Conservation (phyloP, 2,888 invertebrate genomes). For the Caenorhabditis angaria region DNA sequence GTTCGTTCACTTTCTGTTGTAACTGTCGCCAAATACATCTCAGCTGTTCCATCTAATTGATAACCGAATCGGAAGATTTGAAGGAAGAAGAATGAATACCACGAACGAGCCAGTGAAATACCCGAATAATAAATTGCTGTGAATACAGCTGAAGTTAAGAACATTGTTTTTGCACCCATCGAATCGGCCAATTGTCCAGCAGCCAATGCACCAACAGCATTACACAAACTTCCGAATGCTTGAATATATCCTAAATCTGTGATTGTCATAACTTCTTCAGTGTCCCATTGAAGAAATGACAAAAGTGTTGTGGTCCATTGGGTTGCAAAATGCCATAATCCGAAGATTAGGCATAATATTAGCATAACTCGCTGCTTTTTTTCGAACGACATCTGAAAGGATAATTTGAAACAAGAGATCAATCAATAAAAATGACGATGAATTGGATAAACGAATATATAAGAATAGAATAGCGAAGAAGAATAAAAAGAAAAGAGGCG, state of each 20-base stretch:
- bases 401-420: background rate
- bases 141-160: slow-evolving; percentile 63
- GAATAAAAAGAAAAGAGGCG: background rate
- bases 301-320: slow-evolving; percentile 72
- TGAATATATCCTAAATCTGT: slow-evolving; percentile 71
- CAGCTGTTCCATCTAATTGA: slow-evolving; percentile 71
- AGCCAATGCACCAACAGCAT: slow-evolving; percentile 69
- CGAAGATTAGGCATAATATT: slow-evolving; percentile 68
- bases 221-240: slow-evolving; percentile 70
- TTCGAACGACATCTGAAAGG: slow-evolving; percentile 46
- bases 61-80: slow-evolving; percentile 70
- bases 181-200: slow-evolving; percentile 70
- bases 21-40: slow-evolving; percentile 72
- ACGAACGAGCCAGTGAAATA: slow-evolving; percentile 60
- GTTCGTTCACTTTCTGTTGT: slow-evolving; percentile 71
- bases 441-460: background rate
- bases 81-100: slow-evolving; percentile 69
- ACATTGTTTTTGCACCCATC: slow-evolving; percentile 69
- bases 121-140: slow-evolving; percentile 71
- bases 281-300: slow-evolving; percentile 72
- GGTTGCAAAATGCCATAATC: slow-evolving; percentile 71
- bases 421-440: slow-evolving; percentile 1
- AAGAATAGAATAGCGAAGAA: background rate
- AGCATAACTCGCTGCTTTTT: slow-evolving; percentile 65
- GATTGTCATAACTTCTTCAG: slow-evolving; percentile 68